Conservation (phyloP, 2,888 invertebrate species). For the Drosophila dives region DNA sequence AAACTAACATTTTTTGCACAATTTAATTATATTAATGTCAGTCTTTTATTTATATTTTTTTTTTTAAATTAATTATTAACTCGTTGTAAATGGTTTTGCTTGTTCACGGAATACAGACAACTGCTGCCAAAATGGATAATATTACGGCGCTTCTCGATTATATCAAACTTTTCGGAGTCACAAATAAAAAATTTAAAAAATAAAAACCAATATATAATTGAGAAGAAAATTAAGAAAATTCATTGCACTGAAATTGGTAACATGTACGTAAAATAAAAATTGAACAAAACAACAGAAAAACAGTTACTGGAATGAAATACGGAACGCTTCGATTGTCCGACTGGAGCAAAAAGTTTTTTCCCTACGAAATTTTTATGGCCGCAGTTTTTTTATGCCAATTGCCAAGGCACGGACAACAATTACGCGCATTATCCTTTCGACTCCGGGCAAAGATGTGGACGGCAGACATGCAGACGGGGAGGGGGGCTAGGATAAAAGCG, state of each 20-base stretch:
- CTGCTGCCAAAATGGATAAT: neutral
- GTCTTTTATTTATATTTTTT: neutral
- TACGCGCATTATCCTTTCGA: conserved; percentile 74
- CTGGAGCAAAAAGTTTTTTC: neutral
- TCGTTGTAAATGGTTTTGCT: neutral
- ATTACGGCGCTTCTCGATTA: too few species aligned
- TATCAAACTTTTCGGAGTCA: neutral
- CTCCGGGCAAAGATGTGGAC: conserved; percentile 38
- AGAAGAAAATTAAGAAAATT: neutral
- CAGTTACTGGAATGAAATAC: neutral
- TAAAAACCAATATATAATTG: neutral
- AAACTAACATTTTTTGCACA: neutral
- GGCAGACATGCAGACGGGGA: neutral
- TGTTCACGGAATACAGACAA: neutral
- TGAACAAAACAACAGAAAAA: neutral
- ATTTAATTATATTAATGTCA: neutral
- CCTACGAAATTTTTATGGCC: neutral
- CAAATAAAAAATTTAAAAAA: neutral
- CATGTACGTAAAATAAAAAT: neutral
- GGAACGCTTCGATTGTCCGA: neutral
- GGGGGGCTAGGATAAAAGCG: neutral
- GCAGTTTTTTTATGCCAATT: conserved; percentile 36
- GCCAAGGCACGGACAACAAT: conserved; percentile 69
- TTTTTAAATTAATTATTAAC: neutral
- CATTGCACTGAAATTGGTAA: neutral